These are phyloP conservation scores for Mizuhopecten yessoensis DNA, from an alignment of 1,140 invertebrate genomes.

Conservation along the genomic window DNA sequence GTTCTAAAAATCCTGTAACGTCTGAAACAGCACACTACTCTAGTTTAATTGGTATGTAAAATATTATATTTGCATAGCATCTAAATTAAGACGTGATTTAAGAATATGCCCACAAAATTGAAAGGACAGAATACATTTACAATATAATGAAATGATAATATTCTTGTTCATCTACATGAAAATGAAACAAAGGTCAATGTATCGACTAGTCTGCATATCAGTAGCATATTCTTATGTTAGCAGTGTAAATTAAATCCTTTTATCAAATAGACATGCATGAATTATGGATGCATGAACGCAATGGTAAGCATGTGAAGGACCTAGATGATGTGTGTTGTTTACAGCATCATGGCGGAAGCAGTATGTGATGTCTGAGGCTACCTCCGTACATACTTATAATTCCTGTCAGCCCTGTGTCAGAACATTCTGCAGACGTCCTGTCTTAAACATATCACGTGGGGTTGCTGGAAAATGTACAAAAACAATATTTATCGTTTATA, in stretches of 20 bases:
- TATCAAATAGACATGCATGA: not conserved
- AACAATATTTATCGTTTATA: not conserved
- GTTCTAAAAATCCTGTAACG: too few relatives aligned
- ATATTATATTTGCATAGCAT: too few relatives aligned
- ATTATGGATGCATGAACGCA: constrained; percentile 26
- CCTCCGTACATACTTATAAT: not conserved
- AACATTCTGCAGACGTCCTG: not conserved
- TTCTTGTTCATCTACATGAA: too few relatives aligned
- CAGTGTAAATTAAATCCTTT: not conserved
- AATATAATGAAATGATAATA: too few relatives aligned
- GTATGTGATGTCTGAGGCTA: not conserved
- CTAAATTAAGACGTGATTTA: too few relatives aligned
- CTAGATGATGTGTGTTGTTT: not conserved
- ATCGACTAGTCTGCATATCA: too few relatives aligned
- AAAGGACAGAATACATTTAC: too few relatives aligned
- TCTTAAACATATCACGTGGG: not conserved
- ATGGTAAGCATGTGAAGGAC: not conserved
- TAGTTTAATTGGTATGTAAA: too few relatives aligned
- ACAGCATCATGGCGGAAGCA: constrained; percentile 2
- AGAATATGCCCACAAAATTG: too few relatives aligned
- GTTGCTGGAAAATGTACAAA: not conserved
- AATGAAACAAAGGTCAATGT: too few relatives aligned
- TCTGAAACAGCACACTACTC: too few relatives aligned
- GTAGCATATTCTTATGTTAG: not conserved
- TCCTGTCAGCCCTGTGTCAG: not conserved